Evolutionary conservation across 2,797 vertebrate genomes (phyloP).

Genomic region (Allobates femoralis): DNA sequence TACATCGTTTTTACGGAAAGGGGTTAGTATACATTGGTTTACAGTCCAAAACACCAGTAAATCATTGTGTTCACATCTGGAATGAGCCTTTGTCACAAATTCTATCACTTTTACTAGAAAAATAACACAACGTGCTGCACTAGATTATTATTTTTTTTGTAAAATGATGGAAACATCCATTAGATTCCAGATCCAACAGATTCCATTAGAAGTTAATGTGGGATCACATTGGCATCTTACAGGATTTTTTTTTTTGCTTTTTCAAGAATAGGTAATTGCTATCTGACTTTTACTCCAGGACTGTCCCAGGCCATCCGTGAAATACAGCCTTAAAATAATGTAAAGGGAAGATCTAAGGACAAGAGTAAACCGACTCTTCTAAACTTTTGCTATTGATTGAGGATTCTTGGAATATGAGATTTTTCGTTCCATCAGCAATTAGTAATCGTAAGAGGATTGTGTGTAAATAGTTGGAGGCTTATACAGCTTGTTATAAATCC

Average conservation of each 20-base stretch:
- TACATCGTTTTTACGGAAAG: neutral
- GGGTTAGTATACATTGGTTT: slow-evolving; percentile 24
- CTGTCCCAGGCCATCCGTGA: slow-evolving; percentile 4
- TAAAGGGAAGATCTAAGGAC: neutral
- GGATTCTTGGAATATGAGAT: slow-evolving; percentile 49
- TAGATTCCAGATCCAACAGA: too few species aligned
- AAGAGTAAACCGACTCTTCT: slow-evolving; percentile 26
- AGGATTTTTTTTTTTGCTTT: slow-evolving; percentile 39
- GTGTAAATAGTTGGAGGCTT: slow-evolving; percentile 55
- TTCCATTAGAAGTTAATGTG: too few species aligned
- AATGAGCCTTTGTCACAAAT: too few species aligned
- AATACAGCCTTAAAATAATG: slow-evolving; percentile 27
- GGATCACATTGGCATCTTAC: too few species aligned
- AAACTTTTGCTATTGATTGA: slow-evolving; percentile 27
- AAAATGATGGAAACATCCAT: too few species aligned
- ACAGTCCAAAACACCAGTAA: slow-evolving; percentile 40
- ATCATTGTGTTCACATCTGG: neutral
- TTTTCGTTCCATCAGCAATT: slow-evolving; percentile 51
- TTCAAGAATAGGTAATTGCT: slow-evolving; percentile 31
- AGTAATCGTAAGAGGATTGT: slow-evolving; percentile 56
- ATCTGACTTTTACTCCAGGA: slow-evolving; percentile 7
- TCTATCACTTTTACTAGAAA: too few species aligned
- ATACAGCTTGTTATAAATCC: slow-evolving; percentile 45
- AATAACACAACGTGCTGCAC: too few species aligned
- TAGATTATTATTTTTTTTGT: too few species aligned